These are phyloP conservation scores for Nyctereutes procyonoides DNA, from an alignment of 2,113 vertebrate genomes.

Conservation along the genomic window DNA sequence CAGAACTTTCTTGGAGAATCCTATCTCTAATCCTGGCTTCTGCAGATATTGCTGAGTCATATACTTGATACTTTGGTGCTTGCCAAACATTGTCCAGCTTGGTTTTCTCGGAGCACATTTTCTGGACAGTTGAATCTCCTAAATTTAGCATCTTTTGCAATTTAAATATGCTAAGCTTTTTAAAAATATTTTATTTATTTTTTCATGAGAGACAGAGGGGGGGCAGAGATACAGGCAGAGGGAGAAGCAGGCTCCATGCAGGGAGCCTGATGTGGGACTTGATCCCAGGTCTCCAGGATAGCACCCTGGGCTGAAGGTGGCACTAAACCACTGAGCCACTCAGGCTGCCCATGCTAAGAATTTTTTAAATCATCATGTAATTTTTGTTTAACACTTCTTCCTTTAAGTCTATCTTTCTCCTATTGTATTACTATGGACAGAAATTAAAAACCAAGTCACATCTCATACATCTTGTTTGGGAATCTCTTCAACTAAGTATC, in stretches of 20 bases:
- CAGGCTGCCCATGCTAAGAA: background rate
- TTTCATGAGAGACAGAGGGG: too few relatives aligned
- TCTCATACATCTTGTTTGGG: background rate
- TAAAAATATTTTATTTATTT: too few relatives aligned
- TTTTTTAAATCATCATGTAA: background rate
- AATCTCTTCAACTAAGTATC: background rate
- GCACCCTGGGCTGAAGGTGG: too few relatives aligned
- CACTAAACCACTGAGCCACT: too few relatives aligned
- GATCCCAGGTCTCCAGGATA: too few relatives aligned
- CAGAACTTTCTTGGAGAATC: background rate
- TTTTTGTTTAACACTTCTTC: background rate
- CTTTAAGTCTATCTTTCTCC: background rate
- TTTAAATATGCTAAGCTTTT: background rate
- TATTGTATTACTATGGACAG: background rate
- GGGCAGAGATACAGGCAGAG: too few relatives aligned
- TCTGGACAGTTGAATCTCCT: background rate
- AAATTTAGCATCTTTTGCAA: background rate
- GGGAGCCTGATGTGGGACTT: too few relatives aligned
- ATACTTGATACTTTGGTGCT: fast-evolving
- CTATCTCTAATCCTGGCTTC: background rate
- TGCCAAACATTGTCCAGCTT: background rate
- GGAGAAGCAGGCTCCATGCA: too few relatives aligned
- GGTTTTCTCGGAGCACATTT: background rate
- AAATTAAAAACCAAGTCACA: background rate
- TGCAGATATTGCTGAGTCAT: background rate